These are phyloP conservation scores for Agrotis exclamationis DNA, from an alignment of 2,888 invertebrate species.

Conservation along the genomic window DNA sequence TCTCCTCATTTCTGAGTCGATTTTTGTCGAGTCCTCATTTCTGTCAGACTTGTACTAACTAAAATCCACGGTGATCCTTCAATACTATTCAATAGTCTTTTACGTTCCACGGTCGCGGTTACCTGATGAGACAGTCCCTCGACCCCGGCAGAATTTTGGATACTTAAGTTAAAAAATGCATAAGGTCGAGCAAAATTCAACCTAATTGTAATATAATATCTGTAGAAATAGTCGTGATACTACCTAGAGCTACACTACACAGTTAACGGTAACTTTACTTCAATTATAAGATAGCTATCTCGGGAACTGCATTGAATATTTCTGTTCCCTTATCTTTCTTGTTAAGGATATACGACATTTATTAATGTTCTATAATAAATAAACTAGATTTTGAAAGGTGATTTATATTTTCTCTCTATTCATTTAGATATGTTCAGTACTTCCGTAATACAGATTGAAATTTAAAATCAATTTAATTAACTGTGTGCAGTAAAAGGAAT, in stretches of 20 bases:
- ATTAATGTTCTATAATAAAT: conserved; percentile 32
- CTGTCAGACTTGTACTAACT: too few species aligned
- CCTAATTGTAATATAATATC: background rate
- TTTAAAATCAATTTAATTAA: background rate
- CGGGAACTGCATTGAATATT: conserved; percentile 35
- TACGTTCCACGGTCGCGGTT: too few species aligned
- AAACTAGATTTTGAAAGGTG: conserved; percentile 7
- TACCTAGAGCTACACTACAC: background rate
- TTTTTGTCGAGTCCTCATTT: too few species aligned
- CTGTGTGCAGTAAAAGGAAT: background rate
- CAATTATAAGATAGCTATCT: conserved; percentile 29
- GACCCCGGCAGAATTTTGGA: too few species aligned
- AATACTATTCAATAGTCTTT: too few species aligned
- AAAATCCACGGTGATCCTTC: too few species aligned
- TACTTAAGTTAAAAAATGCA: background rate
- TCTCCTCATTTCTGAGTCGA: too few species aligned
- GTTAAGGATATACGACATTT: conserved; percentile 38
- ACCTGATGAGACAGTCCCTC: too few species aligned
- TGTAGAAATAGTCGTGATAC: background rate
- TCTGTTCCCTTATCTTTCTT: conserved; percentile 32
- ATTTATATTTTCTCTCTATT: conserved; percentile 21
- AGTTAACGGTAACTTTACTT: conserved; percentile 9
- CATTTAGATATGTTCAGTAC: conserved; percentile 2
- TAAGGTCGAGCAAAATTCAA: background rate
- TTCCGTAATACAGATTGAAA: background rate